These are phyloP conservation scores for Drosophila atripex DNA, from an alignment of 2,888 invertebrate genomes.

Conservation along the genomic window DNA sequence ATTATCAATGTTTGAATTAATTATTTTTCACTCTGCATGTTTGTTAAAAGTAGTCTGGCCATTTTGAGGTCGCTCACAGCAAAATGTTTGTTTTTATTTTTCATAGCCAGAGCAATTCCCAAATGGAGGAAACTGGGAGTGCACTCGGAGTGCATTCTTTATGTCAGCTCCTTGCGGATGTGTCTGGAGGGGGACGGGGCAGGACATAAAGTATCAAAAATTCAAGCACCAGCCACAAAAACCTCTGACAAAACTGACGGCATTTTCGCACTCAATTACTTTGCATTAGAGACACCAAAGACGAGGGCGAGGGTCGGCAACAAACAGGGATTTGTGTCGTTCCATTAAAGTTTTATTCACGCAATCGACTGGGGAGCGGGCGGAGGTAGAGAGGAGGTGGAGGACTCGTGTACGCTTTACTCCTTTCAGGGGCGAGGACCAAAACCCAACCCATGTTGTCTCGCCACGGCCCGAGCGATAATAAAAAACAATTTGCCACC, in stretches of 20 bases:
- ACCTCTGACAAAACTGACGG: conserved; percentile 73
- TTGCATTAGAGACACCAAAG: conserved; percentile 80
- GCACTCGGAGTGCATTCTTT: conserved; percentile 56
- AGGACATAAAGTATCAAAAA: conserved; percentile 51
- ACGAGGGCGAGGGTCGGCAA: conserved; percentile 22
- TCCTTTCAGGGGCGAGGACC: conserved; percentile 23
- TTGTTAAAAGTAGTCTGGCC: conserved; percentile 55
- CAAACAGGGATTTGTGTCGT: conserved; percentile 80
- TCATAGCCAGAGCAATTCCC: conserved; percentile 48
- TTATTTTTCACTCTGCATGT: background rate
- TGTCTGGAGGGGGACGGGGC: conserved; percentile 21
- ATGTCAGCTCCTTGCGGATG: conserved; percentile 44
- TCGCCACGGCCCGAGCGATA: conserved; percentile 54
- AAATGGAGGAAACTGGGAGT: conserved; percentile 51
- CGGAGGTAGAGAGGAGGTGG: background rate
- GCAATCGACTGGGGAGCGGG: conserved; percentile 62
- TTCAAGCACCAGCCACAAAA: conserved; percentile 37
- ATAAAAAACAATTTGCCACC: conserved; percentile 83
- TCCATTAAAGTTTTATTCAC: conserved; percentile 83
- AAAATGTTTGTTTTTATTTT: conserved; percentile 18
- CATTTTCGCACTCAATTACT: conserved; percentile 84
- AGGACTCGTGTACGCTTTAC: conserved; percentile 56
- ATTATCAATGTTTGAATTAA: too few relatives aligned
- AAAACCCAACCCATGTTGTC: conserved; percentile 22
- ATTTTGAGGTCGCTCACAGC: conserved; percentile 23